Evolutionary conservation across 2,797 vertebrate genomes (phyloP).

Genomic region (Rhynchonycteris naso): DNA sequence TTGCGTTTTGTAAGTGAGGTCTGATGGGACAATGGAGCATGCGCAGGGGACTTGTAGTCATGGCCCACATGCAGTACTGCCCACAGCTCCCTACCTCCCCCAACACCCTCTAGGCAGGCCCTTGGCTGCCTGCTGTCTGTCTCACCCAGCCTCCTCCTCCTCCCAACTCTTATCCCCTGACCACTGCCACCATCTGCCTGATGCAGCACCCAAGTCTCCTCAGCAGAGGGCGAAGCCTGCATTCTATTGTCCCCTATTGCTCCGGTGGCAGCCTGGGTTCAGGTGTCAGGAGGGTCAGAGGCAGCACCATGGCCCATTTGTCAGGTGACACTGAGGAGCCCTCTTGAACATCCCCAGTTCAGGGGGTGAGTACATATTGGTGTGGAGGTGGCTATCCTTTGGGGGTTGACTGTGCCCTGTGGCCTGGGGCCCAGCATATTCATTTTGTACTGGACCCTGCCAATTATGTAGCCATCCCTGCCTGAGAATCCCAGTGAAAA

Average conservation of each 20-base stretch:
- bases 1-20: neutral
- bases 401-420: neutral
- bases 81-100: neutral
- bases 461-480: neutral
- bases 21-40: neutral
- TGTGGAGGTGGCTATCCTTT: neutral
- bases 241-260: neutral
- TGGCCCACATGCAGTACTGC: neutral
- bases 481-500: neutral
- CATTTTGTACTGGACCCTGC: neutral
- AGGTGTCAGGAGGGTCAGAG: neutral
- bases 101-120: neutral
- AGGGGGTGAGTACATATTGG: neutral
- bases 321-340: neutral
- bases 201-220: neutral
- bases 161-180: neutral
- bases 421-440: neutral
- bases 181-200: neutral
- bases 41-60: neutral
- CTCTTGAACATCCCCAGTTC: neutral
- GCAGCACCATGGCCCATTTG: neutral
- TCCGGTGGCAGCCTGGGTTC: neutral
- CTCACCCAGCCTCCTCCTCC: neutral
- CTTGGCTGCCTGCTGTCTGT: neutral
- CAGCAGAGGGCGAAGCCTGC: neutral